Evolutionary conservation across 2,888 invertebrate species (phyloP), one percentile per base, ranked within the genome.

Genomic region (Leptopilina syphax): DNA sequence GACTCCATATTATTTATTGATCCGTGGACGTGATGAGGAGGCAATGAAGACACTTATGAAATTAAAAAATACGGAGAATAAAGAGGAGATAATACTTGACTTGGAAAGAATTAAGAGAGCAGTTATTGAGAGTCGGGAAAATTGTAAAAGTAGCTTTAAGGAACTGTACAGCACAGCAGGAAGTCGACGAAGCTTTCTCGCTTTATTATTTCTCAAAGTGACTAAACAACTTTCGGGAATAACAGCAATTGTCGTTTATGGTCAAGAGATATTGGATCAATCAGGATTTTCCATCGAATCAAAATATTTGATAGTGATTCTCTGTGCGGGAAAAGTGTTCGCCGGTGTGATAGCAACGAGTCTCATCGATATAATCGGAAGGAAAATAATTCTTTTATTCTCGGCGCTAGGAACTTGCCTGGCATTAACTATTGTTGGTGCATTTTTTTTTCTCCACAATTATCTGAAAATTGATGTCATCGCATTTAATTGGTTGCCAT

Each of bases 161-260:
- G 94, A 94, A 81, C 90, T 94, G 12, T 84, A 94, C 0, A 87
- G 85, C 4, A 92, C 93, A 0, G 90, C 92, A 5, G 94, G 93
- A 0, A 94, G 94, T 85, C 93, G 92, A 77, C 93, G 92, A 83
- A 95, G 95, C 0, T 91, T 95, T 2, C 91, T 94, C 10, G 94
- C 95, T 79, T 91, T 94, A 1, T 87, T 94, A 73, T 93, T 94
- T 0, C 93, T 95, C 78, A 95, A 95, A 91, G 93, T 94, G 0
- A 92, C 93, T 10, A 93, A 94, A 85, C 95, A 95, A 86, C 93
- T 95, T 79, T 94, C 94, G 76, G 94, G 94, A 0, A 94, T 94
- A 83, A 94, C 94, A 68, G 94, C 94, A 0, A 92, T 94, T 47
- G 93, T 94, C 81, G 91, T 94, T 5, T 94, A 94, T 83, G 93